Evolutionary conservation across 2,113 vertebrate genomes (phyloP).

Genomic region (Ammodytes dubius): DNA sequence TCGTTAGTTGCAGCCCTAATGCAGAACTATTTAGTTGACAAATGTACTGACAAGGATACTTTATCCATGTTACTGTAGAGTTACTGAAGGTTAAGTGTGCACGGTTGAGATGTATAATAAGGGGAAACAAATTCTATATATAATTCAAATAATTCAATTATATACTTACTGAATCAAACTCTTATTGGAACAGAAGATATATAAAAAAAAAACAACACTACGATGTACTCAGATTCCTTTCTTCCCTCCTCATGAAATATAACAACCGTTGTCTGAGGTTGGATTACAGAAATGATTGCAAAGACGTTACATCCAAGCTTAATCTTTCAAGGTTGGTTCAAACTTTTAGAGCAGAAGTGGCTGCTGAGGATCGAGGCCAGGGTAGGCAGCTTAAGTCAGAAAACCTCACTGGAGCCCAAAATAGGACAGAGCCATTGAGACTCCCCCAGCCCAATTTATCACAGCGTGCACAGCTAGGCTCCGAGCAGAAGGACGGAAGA

Average conservation of each 20-base stretch:
- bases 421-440: conserved; percentile 80
- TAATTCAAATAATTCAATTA: background rate
- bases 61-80: conserved; percentile 9
- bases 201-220: background rate
- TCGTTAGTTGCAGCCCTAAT: background rate
- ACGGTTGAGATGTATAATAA: background rate
- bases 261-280: background rate
- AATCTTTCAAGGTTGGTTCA: conserved; percentile 50
- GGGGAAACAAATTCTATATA: background rate
- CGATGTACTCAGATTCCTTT: background rate
- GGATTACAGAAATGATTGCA: background rate
- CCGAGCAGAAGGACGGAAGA: conserved; percentile 50
- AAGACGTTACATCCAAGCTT: conserved; percentile 20
- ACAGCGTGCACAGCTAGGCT: conserved; percentile 55
- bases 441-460: conserved; percentile 69
- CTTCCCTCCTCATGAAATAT: background rate
- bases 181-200: background rate
- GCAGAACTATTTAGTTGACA: conserved; percentile 2
- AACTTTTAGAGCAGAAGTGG: conserved; percentile 37
- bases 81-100: background rate
- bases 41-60: background rate
- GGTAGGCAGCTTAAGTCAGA: conserved; percentile 42
- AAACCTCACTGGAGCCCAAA: conserved; percentile 67
- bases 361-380: conserved; percentile 56
- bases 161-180: background rate